These are phyloP conservation scores for Pungitius pungitius DNA, from an alignment of 2,113 vertebrate species.

Conservation along the genomic window DNA sequence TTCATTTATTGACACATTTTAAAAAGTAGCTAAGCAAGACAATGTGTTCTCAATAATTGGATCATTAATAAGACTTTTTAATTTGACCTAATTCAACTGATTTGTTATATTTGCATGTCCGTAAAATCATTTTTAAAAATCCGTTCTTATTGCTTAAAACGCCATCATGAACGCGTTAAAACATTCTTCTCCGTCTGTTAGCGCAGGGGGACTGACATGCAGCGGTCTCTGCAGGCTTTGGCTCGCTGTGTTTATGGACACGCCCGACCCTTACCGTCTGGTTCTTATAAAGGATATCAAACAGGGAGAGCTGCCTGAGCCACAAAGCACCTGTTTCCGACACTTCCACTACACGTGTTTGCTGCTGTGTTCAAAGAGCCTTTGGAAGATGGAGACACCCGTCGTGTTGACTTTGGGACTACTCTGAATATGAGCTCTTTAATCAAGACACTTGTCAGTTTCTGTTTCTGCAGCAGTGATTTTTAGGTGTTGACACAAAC, in stretches of 20 bases:
- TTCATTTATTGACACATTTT: background rate
- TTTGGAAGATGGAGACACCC: constrained; percentile 57
- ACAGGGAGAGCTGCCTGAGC: constrained; percentile 70
- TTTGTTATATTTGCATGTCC: background rate
- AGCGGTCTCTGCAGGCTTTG: constrained; percentile 54
- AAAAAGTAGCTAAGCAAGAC: background rate
- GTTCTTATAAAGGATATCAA: constrained; percentile 84
- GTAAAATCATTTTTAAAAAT: background rate
- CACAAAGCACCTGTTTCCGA: constrained; percentile 83
- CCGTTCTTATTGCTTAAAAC: background rate
- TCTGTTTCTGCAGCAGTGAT: constrained; percentile 12
- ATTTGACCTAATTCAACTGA: background rate
- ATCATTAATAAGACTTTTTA: background rate
- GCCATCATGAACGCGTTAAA: constrained; percentile 23
- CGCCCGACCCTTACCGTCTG: constrained; percentile 73
- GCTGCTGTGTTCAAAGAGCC: constrained; percentile 75
- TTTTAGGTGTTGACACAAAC: background rate
- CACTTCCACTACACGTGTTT: constrained; percentile 77
- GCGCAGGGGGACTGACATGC: constrained; percentile 54
- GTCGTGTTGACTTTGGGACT: constrained; percentile 52
- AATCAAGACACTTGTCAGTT: constrained; percentile 8
- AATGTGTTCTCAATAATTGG: background rate
- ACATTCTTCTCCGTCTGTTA: constrained; percentile 40
- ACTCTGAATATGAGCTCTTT: constrained; percentile 8
- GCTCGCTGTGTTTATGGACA: constrained; percentile 74